Evolutionary conservation across 2,888 invertebrate genomes (phyloP), one percentile per base, ranked within the genome.

Genomic region (Bhutanitis thaidina): DNA sequence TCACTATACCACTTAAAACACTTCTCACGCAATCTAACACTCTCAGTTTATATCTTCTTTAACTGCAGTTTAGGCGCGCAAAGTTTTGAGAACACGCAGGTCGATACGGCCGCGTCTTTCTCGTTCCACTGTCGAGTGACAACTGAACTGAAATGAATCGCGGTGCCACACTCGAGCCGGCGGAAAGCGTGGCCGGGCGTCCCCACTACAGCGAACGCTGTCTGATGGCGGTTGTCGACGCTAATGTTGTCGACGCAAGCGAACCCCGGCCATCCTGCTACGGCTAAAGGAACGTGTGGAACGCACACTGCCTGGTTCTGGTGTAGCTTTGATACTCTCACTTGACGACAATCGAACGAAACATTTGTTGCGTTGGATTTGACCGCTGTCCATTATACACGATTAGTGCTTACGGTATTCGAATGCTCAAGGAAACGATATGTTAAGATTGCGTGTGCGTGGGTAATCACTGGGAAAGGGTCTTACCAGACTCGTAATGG

Each of bases 31-130:
- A 81, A 82, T 76, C 78, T 61, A 77, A 84, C 85, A 86, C 83
- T 85, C 82, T 65, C 65, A 60, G 67, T 71, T 60, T 58, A 69
- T 64, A 71, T 13, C 14, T 45, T 13, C 67, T 67, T 64, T 74
- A 76, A 63, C 84, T 83, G 80, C 81, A 80, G 77, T 74, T 79
- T 81, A 76, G 78, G 85, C 84, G 85, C 86, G 87, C 78, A 76
- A 86, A 86, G 80, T 87, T 85, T 75, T 64, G 86, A 84, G 89
- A 88, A 89, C 89, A 86, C 89, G 79, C 78, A 59, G 78, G 74
- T 73, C 77, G 69, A 45, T 59, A 51, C 60, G 78, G 73, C 79
- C 80, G 86, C 88, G 89, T 89, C 89, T 89, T 89, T 89, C 89
- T 83, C 89, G 60, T 50, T 57, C 45, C 68, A 80, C 74, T 81